Evolutionary conservation across 2,888 invertebrate genomes (phyloP).

Genomic region (Archips xylosteana): DNA sequence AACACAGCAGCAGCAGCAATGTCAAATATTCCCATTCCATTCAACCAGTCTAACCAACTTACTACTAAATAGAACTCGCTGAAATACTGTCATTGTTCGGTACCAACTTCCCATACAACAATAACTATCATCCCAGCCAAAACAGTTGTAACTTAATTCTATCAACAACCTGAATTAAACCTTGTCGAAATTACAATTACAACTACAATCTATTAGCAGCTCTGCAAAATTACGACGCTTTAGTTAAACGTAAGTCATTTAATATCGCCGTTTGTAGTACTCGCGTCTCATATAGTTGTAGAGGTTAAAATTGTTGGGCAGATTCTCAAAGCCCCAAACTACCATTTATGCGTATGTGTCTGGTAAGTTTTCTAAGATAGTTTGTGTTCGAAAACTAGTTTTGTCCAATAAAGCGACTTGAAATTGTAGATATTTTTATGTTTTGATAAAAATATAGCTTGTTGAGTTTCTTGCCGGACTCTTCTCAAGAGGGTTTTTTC

Average conservation of each 20-base stretch:
- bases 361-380: not conserved
- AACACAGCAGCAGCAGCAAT: not conserved
- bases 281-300: not conserved
- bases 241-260: not conserved
- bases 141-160: not conserved
- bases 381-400: not conserved
- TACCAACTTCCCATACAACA: constrained; percentile 3
- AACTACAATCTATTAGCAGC: not conserved
- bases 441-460: no score
- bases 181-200: not conserved
- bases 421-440: no score
- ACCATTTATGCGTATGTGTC: not conserved
- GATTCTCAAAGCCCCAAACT: not conserved
- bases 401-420: not conserved
- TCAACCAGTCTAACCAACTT: not conserved
- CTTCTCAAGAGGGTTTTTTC: no score
- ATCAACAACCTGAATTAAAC: not conserved
- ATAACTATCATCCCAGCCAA: not conserved
- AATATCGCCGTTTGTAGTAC: not conserved
- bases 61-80: not conserved
- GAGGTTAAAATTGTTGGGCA: not conserved
- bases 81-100: constrained; percentile 12
- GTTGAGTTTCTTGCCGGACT: no score
- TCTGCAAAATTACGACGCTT: not conserved
- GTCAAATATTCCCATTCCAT: no score